Evolutionary conservation across 2,797 vertebrate species (phyloP).

Genomic region (Australoheros facetus): DNA sequence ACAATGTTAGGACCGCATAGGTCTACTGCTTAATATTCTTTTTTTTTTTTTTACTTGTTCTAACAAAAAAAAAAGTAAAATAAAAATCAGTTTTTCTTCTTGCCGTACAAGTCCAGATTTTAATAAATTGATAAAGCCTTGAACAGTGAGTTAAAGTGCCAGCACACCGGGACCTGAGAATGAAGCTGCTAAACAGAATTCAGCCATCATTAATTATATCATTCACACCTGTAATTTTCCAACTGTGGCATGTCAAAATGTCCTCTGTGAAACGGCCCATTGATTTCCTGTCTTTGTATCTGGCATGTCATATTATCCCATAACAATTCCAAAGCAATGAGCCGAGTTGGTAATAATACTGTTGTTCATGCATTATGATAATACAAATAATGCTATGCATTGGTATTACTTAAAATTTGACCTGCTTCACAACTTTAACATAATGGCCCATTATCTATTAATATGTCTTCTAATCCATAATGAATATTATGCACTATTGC

Average conservation of each 20-base stretch:
- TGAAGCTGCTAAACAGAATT: not conserved
- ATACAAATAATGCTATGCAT: not conserved
- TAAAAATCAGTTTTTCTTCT: not conserved
- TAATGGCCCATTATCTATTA: conserved; percentile 12
- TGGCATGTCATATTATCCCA: conserved; percentile 7
- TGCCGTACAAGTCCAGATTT: not conserved
- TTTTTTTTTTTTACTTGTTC: not conserved
- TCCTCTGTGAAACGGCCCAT: not conserved
- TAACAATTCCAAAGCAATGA: not conserved
- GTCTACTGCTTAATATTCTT: not conserved
- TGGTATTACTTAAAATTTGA: not conserved
- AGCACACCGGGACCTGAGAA: not conserved
- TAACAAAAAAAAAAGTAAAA: not conserved
- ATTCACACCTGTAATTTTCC: not conserved
- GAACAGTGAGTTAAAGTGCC: not conserved
- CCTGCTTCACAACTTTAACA: not conserved
- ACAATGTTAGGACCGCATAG: not conserved
- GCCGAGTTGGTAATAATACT: not conserved
- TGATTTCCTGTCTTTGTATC: conserved; percentile 13
- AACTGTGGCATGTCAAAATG: conserved; percentile 1
- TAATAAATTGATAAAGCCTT: conserved; percentile 7
- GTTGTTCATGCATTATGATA: not conserved
- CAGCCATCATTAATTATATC: conserved; percentile 1
- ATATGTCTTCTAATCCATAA: not conserved
- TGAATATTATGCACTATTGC: not conserved